Conservation (phyloP, 2,113 vertebrate genomes). For the Rhagologus leucostigma region DNA sequence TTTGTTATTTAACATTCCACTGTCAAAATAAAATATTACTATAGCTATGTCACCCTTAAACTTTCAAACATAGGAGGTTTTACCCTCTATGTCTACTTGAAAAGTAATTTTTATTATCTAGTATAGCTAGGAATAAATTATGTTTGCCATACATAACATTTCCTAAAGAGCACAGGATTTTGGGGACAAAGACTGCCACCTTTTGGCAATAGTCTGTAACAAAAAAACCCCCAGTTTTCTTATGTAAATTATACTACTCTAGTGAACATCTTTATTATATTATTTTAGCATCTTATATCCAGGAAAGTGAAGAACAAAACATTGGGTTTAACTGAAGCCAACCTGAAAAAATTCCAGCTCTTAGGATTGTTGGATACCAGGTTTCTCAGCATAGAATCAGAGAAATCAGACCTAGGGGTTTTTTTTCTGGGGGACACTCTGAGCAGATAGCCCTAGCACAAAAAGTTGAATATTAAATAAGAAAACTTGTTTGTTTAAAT, state of each 20-base stretch:
- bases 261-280: neutral
- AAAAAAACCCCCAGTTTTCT: neutral
- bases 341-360: neutral
- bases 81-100: neutral
- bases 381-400: neutral
- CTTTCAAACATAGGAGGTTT: neutral
- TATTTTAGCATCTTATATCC: neutral
- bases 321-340: neutral
- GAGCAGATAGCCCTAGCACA: neutral
- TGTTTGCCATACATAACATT: neutral
- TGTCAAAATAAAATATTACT: conserved; percentile 6
- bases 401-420: accelerated
- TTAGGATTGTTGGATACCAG: neutral
- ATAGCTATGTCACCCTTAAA: neutral
- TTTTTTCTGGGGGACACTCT: neutral
- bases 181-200: conserved; percentile 39
- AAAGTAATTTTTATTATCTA: neutral
- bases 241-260: neutral
- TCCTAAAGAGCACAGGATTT: neutral
- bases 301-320: neutral
- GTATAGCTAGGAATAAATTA: neutral
- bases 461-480: neutral
- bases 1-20: neutral
- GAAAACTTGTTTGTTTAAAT: neutral
- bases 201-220: conserved; percentile 4